phyloP scores from a whole-genome alignment of 2,113 vertebrate genomes.

The Ondatra zibethicus region DNA sequence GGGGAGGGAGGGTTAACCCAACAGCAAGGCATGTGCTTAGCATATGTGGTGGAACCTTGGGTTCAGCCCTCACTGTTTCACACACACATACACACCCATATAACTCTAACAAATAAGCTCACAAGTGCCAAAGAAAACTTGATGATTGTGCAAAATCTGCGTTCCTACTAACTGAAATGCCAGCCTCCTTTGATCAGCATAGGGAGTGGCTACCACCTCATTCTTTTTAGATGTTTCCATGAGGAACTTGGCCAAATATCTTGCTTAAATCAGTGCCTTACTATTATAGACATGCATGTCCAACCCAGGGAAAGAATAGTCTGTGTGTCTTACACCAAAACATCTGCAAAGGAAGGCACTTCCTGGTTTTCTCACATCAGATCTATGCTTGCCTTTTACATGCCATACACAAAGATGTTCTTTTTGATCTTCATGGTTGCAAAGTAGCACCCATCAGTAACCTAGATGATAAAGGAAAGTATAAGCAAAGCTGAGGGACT shows the following conservation, averaged over 20 bases:
- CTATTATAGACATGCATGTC: slow-evolving; percentile 69
- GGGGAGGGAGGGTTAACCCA: background rate
- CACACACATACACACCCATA: background rate
- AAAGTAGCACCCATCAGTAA: slow-evolving; percentile 67
- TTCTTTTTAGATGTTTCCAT: slow-evolving; percentile 75
- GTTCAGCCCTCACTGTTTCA: background rate
- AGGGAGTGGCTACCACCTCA: slow-evolving; percentile 78
- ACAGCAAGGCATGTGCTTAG: background rate
- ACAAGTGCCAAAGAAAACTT: slow-evolving; percentile 78
- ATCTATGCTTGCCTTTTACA: slow-evolving; percentile 73
- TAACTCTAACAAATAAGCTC: slow-evolving; percentile 73
- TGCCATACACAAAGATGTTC: slow-evolving; percentile 29
- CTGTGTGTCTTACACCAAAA: slow-evolving; percentile 73
- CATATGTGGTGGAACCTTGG: background rate
- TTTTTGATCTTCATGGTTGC: slow-evolving; percentile 71
- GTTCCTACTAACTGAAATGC: slow-evolving; percentile 61
- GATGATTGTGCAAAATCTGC: slow-evolving; percentile 71
- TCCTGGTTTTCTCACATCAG: slow-evolving; percentile 74
- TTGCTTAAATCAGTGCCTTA: slow-evolving; percentile 77
- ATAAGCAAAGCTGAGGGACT: background rate
- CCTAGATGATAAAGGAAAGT: background rate
- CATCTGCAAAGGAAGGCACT: slow-evolving; percentile 65
- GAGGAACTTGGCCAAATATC: slow-evolving; percentile 76
- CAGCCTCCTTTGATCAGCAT: slow-evolving; percentile 76
- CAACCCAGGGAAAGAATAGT: slow-evolving; percentile 72